These are phyloP conservation scores for Tamias sibiricus DNA, from an alignment of 2,113 vertebrate genomes.

Conservation along the genomic window DNA sequence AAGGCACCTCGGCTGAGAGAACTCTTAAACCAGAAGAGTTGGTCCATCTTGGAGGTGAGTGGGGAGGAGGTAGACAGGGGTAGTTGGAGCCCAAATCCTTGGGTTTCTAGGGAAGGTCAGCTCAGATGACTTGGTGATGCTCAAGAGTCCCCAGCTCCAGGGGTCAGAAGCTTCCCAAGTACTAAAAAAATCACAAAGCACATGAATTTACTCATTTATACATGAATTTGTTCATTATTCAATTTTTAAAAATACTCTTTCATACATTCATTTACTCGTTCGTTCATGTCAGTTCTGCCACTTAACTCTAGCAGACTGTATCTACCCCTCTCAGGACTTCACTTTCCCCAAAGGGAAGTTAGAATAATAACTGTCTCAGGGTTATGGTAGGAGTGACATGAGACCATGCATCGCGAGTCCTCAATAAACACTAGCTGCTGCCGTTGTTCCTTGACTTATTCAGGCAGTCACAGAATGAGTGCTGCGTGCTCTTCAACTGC, in stretches of 20 bases:
- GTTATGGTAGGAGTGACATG: background rate
- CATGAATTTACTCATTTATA: background rate
- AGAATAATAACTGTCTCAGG: background rate
- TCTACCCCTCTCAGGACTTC: background rate
- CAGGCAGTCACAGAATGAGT: background rate
- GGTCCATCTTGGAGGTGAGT: background rate
- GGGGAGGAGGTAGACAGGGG: background rate
- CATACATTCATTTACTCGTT: background rate
- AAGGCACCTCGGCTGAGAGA: background rate
- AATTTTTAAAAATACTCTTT: background rate
- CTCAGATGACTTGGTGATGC: background rate
- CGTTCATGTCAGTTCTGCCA: background rate
- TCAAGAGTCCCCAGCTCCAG: background rate
- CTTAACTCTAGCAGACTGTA: background rate
- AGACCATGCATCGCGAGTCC: background rate
- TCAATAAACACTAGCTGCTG: background rate
- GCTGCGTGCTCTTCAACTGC: background rate
- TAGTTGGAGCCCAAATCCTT: background rate
- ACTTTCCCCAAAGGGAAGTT: background rate
- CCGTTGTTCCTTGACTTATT: background rate
- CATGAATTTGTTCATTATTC: background rate
- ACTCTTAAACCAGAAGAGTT: background rate
- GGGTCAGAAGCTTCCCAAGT: background rate
- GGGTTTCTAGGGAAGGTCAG: background rate
- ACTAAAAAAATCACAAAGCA: background rate